phyloP scores from a whole-genome alignment of 2,888 invertebrate species.

The Neuroscelio doddi region DNA sequence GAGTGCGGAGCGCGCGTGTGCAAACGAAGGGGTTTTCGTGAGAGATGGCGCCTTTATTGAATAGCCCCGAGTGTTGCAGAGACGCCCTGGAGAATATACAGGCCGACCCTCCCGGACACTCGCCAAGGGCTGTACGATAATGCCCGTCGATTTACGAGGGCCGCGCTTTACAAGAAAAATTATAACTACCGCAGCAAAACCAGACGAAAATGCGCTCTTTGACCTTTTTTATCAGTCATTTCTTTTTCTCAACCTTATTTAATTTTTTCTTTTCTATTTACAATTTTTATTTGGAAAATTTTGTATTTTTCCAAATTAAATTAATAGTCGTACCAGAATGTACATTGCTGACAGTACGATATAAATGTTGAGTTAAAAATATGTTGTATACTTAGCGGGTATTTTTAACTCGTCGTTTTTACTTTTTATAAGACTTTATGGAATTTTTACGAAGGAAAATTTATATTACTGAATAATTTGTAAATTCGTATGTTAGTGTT shows the following conservation, averaged over 20 bases:
- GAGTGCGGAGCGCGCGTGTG: constrained; percentile 45
- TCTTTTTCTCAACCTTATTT: constrained; percentile 2
- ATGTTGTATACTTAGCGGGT: too few relatives aligned
- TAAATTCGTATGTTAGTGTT: neutral
- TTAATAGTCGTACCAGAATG: too few relatives aligned
- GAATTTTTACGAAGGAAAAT: neutral
- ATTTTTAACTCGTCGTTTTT: too few relatives aligned
- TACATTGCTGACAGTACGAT: too few relatives aligned
- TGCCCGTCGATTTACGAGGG: constrained; percentile 48
- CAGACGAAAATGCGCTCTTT: constrained; percentile 13
- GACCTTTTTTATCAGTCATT: constrained; percentile 21
- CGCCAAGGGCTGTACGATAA: constrained; percentile 41
- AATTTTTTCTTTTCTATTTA: too few relatives aligned
- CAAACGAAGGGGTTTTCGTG: constrained; percentile 52
- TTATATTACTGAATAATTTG: constrained; percentile 4
- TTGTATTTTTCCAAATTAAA: too few relatives aligned
- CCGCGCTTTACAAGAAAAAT: constrained; percentile 34
- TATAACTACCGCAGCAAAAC: constrained; percentile 24
- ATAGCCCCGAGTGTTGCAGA: constrained; percentile 54
- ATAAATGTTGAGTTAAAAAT: too few relatives aligned
- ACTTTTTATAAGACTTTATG: too few relatives aligned
- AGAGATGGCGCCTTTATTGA: constrained; percentile 58
- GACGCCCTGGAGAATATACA: constrained; percentile 50
- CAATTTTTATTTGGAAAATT: too few relatives aligned
- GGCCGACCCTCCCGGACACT: constrained; percentile 50